Base-by-base conservation (phyloP, 2,888 invertebrate species). In the Eubasilissa splendida region DNA sequence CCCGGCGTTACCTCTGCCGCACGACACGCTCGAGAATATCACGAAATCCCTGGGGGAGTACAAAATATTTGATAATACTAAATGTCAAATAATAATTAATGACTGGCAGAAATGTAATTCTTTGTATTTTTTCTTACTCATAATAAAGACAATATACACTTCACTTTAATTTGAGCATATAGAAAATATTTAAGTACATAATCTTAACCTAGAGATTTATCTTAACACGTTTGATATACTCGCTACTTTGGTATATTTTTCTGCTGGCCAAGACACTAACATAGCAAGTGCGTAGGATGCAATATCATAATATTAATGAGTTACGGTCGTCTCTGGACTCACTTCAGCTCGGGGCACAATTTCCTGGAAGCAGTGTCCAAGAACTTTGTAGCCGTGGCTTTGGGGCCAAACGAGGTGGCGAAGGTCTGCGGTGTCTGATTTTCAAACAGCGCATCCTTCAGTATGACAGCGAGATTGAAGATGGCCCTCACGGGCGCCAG, bases 1-100 rank as follows among this genome's bases (percentile, higher is more conserved):
- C 0, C 97, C 97, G 5, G 95, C 94, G 87, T 97, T 97, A 85
- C 98, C 98, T 33, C 97, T 92, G 14, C 97, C 97, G 86, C 97
- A 97, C 0, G 96, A 95, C 5, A 97, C 96, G 22, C 97, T 97
- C 0, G 97, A 97, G 89, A 97, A 98, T 31, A 96, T 93, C 0
- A 98, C 97, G 87, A 98, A 98, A 88, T 95, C 92, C 85, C 93
- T 91, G 85, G 12, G 82, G 81, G n/a, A n/a, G n/a, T n/a, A n/a
- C 42, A 68, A 14, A 68, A 54, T 4, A 56, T 22, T 9, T 56
- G 9, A 56, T 11, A 12, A n/a, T n/a, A 11, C 58, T 1, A 58
- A 58, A 58, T n/a, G n/a, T 22, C 22, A 22, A 22, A 22, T 22
- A 22, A 22, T 22, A 22, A 22, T 22, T 0, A 22, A 22, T 22